phyloP scores from a whole-genome alignment of 2,888 invertebrate genomes.

The Eupithecia vulgata region DNA sequence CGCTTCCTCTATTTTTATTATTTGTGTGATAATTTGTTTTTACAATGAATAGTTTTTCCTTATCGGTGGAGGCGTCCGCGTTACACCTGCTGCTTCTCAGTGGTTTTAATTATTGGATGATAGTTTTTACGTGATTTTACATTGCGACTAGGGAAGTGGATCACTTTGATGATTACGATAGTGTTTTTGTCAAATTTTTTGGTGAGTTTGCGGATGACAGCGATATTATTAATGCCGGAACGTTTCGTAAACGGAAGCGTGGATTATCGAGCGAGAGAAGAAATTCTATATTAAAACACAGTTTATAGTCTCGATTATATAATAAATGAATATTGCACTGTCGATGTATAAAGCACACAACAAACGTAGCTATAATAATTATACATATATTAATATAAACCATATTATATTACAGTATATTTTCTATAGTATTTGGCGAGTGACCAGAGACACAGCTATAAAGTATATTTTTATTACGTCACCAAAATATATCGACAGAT shows the following conservation, averaged over 20 bases:
- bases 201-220: conserved; percentile 65
- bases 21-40: conserved; percentile 80
- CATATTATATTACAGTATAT: too few species aligned
- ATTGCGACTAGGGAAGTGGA: conserved; percentile 78
- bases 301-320: conserved; percentile 38
- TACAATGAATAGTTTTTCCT: conserved; percentile 72
- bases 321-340: conserved; percentile 39
- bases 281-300: conserved; percentile 34
- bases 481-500: too few species aligned
- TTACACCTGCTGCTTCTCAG: conserved; percentile 65
- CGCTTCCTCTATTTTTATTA: conserved; percentile 81
- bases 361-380: too few species aligned
- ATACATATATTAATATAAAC: too few species aligned
- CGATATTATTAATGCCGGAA: conserved; percentile 59
- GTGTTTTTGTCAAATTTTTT: conserved; percentile 78
- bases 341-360: conserved; percentile 47
- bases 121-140: conserved; percentile 77
- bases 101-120: conserved; percentile 76
- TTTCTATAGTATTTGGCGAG: too few species aligned
- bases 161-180: conserved; percentile 78
- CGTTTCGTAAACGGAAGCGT: conserved; percentile 59
- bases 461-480: too few species aligned
- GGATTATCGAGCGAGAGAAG: conserved; percentile 47
- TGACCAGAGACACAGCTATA: too few species aligned
- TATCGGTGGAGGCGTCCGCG: conserved; percentile 41